Conservation (phyloP, 2,888 invertebrate genomes). For the Scaptomyza flava region DNA sequence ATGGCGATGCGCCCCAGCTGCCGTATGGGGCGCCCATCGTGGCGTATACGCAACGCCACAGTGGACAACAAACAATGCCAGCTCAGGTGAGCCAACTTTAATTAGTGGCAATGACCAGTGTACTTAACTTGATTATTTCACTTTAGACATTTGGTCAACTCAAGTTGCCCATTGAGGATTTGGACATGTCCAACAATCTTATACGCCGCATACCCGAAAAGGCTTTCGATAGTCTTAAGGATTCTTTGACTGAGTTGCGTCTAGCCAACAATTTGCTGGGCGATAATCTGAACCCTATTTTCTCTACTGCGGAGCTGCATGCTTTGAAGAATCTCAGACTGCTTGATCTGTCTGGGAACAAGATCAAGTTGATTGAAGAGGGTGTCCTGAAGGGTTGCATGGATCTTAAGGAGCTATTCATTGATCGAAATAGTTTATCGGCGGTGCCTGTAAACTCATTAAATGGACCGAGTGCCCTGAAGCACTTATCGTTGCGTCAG, state of each 20-base stretch:
- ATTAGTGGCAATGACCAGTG: background rate
- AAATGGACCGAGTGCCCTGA: constrained; percentile 91
- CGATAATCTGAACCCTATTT: constrained; percentile 95
- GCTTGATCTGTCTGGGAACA: constrained; percentile 92
- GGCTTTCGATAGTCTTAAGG: constrained; percentile 88
- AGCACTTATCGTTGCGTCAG: constrained; percentile 89
- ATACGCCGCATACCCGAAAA: constrained; percentile 92
- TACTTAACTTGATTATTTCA: background rate
- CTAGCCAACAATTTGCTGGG: constrained; percentile 94
- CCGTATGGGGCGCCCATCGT: constrained; percentile 92
- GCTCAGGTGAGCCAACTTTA: constrained; percentile 86
- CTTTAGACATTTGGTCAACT: constrained; percentile 88
- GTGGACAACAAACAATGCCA: constrained; percentile 92
- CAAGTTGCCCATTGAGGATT: constrained; percentile 89
- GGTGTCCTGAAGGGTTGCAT: constrained; percentile 93
- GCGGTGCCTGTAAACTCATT: constrained; percentile 91
- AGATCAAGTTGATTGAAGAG: constrained; percentile 92
- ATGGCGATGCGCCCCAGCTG: constrained; percentile 90
- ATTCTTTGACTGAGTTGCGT: constrained; percentile 89
- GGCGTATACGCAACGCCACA: constrained; percentile 91
- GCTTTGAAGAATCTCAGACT: constrained; percentile 89
- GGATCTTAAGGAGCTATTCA: constrained; percentile 90
- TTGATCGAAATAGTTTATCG: constrained; percentile 92
- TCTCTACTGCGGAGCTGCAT: constrained; percentile 93
- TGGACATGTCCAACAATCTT: constrained; percentile 93